Base-by-base conservation (phyloP, 1,140 invertebrate genomes). In the Anthonomus grandis region DNA sequence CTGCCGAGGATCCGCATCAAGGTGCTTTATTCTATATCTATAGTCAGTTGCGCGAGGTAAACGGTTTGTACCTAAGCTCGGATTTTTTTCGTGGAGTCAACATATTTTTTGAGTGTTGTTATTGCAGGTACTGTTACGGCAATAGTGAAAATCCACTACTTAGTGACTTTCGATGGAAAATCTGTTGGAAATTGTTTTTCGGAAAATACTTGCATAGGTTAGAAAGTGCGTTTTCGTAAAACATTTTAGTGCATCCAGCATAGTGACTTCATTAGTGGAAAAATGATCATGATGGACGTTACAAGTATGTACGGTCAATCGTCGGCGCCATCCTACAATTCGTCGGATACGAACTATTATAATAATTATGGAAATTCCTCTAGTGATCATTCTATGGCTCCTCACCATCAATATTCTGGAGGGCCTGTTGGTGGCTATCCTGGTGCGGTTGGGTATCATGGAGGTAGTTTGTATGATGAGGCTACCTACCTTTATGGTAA, bases 221-320 rank as follows among this genome's bases (percentile, higher is more conserved):
- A 13, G 1, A 12, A 17, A 13, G 38, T 17, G 34, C 70, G 70
- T 65, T 65, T 60, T 60, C 63, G 9, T 13, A 22, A 23, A 23
- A 22, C 19, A 64, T 59, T 23, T n/a, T n/a, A n/a, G n/a, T n/a
- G n/a, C n/a, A n/a, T n/a, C n/a, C n/a, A n/a, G n/a, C n/a, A n/a
- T n/a, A n/a, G n/a, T n/a, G n/a, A n/a, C n/a, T n/a, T n/a, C n/a
- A n/a, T n/a, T n/a, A n/a, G n/a, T n/a, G n/a, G 69, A 79, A 65
- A 72, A 72, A 81, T 80, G 80, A 81, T 81, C 76, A 85, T 80
- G 81, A 85, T 85, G 83, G 83, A 85, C 79, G 79, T 85, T 76
- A 79, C 81, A 42, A 52, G 74, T 45, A 85, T 86, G 83, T 86
- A 78, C 73, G 76, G 76, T 71, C 72, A 74, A 62, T 71, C 75